Base-by-base conservation (phyloP, 1,140 invertebrate genomes). In the Heliconius himera region DNA sequence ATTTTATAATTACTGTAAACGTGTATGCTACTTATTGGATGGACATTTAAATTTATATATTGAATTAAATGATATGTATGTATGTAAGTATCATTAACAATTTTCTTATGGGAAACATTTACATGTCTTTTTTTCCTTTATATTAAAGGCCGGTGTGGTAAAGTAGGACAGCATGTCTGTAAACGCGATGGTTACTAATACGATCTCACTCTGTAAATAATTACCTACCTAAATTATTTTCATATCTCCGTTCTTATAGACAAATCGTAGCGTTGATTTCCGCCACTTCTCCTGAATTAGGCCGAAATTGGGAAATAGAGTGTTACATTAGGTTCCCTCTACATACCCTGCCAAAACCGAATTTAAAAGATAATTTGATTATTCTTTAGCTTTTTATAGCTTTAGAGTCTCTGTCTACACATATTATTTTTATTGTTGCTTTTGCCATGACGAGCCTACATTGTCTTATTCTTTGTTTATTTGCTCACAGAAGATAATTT, bases 401-500 rank as follows among this genome's bases (percentile, higher is more conserved):
- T 66, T 6, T 66, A 29, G 16, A 66, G 26, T 66, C 60, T 60
- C 2, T 18, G 11, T 29, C 60, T 29, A 51, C 6, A 16, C 18
- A 6, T 51, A 29, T 26, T 29, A 66, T 29, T 66, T 66, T 66
- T 66, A 29, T 66, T 11, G 60, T 66, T 26, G 26, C 26, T 26
- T 66, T 66, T 22, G 9, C 22, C 60, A 29, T 66, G 60, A 66
- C 60, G 60, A 66, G 60, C 11, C 60, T 51, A 54, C 29, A 29
- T 54, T 51, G 26, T 77, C n/a, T 49, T 77, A 51, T 71, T 33
- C 49, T n/a, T 33, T 13, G 26, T 51, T 66, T 70, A 76, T 77
- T 72, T 54, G 70, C 29, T 36, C 33, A 22, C 18, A 77, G n/a
- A 76, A 70, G 38, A 49, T 77, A 49, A 77, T 70, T 38, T 77